Base-by-base conservation (phyloP, 64 coral and sea anemone genomes). In the Dendronephthya gigantea region DNA sequence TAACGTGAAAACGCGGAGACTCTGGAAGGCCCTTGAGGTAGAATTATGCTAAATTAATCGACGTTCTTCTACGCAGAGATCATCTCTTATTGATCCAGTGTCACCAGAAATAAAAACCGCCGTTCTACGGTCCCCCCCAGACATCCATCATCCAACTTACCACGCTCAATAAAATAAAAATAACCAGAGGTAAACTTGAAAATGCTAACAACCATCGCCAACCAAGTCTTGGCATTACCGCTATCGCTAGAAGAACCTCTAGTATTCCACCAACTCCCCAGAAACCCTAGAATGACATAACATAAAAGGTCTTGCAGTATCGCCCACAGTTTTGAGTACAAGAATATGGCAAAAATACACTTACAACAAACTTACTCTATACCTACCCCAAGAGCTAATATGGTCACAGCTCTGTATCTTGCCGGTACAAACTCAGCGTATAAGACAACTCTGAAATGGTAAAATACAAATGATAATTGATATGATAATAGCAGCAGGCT, bases 201-300 rank as follows among this genome's bases (percentile, higher is more conserved):
- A 96, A 23, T 40, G 92, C 90, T n/a, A 96, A 86, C 29, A 96
- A 34, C 94, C 94, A 96, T 40, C 94, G 90, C 91, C 94, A 96
- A 2, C 94, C 94, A 23, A 93, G 48, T 4, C 76, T 86, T 16
- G 94, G 94, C 91, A 96, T 93, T 41, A 96, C 94, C 23, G 92
- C 86, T 12, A 96, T 49, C 0, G 94, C 94, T 0, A 96, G 74
- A 28, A 83, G 58, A 36, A 96, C 89, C 69, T 96, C 94, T 55
- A 93, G 1, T 83, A 86, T 93, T 0, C 91, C 89, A 11, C 94
- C 94, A 52, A 90, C 70, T 70, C 91, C 92, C 94, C 94, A 96
- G 29, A 90, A 90, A 41, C 90, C 68, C 94, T 96, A 45, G 5
- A 12, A 65, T 43, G 81, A 88, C 7, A 52, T 69, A 22, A 72